Evolutionary conservation across 2,888 invertebrate species (phyloP), one percentile per base, ranked within the genome.

Genomic region (Drosophila birchii): DNA sequence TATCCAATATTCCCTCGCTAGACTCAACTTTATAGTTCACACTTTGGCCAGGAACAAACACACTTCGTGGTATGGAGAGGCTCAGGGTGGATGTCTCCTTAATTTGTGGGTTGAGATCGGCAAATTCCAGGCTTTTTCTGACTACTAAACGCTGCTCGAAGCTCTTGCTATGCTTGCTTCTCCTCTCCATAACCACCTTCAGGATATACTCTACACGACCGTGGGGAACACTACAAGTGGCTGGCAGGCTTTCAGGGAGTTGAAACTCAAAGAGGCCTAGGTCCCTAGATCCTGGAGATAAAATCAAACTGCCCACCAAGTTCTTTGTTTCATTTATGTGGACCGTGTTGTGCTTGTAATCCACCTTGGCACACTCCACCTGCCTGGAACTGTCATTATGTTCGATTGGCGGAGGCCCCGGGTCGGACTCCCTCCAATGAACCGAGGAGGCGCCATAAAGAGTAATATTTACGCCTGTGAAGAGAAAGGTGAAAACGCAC

Each of bases 31-130:
- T 58, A 60, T 70, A 89, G 45, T 32, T 29, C 6, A 90, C 69
- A 12, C 38, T 55, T 41, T 90, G 90, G 0, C 90, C 90, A 0
- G 90, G 90, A 53, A 80, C 88, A 62, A 70, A 89, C 9, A 80
- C 73, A 56, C 69, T 85, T 39, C 86, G 84, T 1, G 80, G 54
- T n/a, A 88, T 36, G n/a, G 20, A 44, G 0, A 86, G 72, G 0
- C 32, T 12, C 23, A 74, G 29, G 6, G 6, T 16, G 38, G 39
- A 26, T 2, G 38, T 12, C 18, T 56, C 36, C 18, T 32, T 45
- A 1, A n/a, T 3, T 45, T 9, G 68, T 0, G 86, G 78, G 12
- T 20, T 41, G 14, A 78, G 54, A 3, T 83, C 70, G 6, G 11
- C 41, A 0, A 90, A 64, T 23, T 90, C 80, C 36, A 89, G 47